phyloP scores from a whole-genome alignment of 2,888 invertebrate genomes.

The Parapristionchus giblindavisi region DNA sequence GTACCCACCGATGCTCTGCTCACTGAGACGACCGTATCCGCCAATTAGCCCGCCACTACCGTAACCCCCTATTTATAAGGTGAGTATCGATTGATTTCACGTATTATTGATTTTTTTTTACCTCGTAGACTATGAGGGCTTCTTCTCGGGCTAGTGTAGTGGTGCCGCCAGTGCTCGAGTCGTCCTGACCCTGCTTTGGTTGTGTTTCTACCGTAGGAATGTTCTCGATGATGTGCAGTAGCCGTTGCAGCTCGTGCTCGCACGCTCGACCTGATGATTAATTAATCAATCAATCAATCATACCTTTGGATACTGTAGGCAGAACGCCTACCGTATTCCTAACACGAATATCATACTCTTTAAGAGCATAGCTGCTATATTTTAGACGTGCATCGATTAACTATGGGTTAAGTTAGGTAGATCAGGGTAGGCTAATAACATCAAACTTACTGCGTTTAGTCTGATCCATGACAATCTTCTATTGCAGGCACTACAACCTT shows the following conservation, averaged over 20 bases:
- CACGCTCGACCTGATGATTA: slow-evolving; percentile 28
- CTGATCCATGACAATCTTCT: slow-evolving; percentile 30
- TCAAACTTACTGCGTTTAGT: slow-evolving; percentile 16
- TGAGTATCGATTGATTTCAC: neutral
- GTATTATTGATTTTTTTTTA: too few relatives aligned
- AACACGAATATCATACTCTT: too few relatives aligned
- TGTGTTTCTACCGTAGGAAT: slow-evolving; percentile 26
- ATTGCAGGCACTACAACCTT: too few relatives aligned
- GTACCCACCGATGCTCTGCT: neutral
- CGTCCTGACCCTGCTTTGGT: too few relatives aligned
- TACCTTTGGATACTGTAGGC: too few relatives aligned
- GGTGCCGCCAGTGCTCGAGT: too few relatives aligned
- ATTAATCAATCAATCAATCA: too few relatives aligned
- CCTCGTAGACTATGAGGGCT: slow-evolving; percentile 31
- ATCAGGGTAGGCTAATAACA: too few relatives aligned
- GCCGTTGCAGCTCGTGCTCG: slow-evolving; percentile 37
- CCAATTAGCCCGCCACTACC: neutral
- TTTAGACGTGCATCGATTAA: too few relatives aligned
- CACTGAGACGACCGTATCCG: neutral
- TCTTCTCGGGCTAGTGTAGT: slow-evolving; percentile 20
- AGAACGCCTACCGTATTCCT: too few relatives aligned
- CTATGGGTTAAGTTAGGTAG: too few relatives aligned
- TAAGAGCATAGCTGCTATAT: too few relatives aligned
- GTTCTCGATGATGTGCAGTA: slow-evolving; percentile 27
- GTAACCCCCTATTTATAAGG: neutral